These are phyloP conservation scores for Camptogramma bilineatum DNA, from an alignment of 2,888 invertebrate genomes.

Conservation along the genomic window DNA sequence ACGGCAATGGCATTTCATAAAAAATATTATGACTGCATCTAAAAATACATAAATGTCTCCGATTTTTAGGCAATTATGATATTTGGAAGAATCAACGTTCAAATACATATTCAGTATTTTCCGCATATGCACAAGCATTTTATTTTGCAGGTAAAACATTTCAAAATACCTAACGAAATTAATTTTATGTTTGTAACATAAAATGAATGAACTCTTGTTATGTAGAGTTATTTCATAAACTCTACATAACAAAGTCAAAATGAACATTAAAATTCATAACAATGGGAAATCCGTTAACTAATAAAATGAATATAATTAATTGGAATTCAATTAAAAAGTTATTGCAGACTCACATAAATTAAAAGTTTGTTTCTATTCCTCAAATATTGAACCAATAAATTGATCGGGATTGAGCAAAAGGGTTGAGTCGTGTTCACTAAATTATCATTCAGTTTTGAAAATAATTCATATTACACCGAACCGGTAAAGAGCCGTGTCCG, in stretches of 20 bases:
- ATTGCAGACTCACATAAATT: conserved; percentile 35
- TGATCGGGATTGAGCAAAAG: conserved; percentile 18
- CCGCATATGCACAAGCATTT: too few relatives aligned
- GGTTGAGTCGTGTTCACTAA: conserved; percentile 23
- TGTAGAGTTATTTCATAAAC: neutral
- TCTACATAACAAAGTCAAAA: neutral
- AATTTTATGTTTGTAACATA: neutral
- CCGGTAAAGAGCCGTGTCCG: too few relatives aligned
- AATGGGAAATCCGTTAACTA: conserved; percentile 17
- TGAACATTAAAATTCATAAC: conserved; percentile 23
- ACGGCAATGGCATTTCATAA: too few relatives aligned
- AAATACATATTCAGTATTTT: too few relatives aligned
- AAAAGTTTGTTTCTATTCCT: conserved; percentile 30
- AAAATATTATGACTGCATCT: too few relatives aligned
- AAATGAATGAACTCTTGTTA: too few relatives aligned
- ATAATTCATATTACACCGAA: neutral
- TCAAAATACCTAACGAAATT: neutral
- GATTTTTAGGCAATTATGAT: too few relatives aligned
- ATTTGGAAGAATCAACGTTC: too few relatives aligned
- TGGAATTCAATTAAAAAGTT: conserved; percentile 34
- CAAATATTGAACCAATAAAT: conserved; percentile 31
- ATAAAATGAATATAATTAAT: conserved; percentile 32
- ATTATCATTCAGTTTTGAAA: neutral
- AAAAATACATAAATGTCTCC: too few relatives aligned
- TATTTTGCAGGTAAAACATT: too few relatives aligned